Base-by-base conservation (phyloP, 23 tunicate species). In the Halocynthia roretzi region DNA sequence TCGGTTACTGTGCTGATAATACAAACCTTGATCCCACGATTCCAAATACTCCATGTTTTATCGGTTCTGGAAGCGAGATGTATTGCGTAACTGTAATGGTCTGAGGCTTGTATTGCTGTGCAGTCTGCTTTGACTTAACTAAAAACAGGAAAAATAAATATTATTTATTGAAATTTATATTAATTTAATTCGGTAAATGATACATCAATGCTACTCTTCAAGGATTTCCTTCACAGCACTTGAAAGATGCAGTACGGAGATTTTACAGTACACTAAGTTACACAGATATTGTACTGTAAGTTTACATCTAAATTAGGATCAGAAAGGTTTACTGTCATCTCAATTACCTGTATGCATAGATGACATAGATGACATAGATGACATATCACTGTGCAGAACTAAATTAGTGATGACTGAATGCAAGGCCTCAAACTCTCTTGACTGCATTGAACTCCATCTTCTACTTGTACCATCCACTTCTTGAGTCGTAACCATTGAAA, bases 381-480 rank as follows among this genome's bases (percentile, higher is more conserved):
- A 72, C 51, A 88, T 15, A 56, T 88, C 84, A 51, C 72, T 50
- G 67, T 88, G 95, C 22, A 88, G 70, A 17, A 88, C 74, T 65
- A 88, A 50, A 71, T 79, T 67, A 22, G 81, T 72, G 61, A 88
- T 55, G 8, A 80, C 72, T 6, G 87, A 19, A 81, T 88, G 95
- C 15, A 88, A 71, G 52, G 80, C 22, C 50, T 61, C 84, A 50
- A 88, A 83, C n/a, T 88, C 87, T 31, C 95, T 80, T 61, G 95
- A 83, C 77, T 83, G 87, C 68, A 85, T 71, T 49, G 95, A 88
- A 54, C 87, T 88, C 95, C 95, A 88, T 50, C 95, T 82, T 19
- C 95, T 84, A 62, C 81, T 72, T 21, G 85, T 61, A 7, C 68
- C 75, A 52, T 73, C 77, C 22, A 60, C 55, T 12, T 62, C 56